These are phyloP conservation scores for Etheostoma nigrum DNA, from an alignment of 2,797 vertebrate genomes.

Conservation along the genomic window DNA sequence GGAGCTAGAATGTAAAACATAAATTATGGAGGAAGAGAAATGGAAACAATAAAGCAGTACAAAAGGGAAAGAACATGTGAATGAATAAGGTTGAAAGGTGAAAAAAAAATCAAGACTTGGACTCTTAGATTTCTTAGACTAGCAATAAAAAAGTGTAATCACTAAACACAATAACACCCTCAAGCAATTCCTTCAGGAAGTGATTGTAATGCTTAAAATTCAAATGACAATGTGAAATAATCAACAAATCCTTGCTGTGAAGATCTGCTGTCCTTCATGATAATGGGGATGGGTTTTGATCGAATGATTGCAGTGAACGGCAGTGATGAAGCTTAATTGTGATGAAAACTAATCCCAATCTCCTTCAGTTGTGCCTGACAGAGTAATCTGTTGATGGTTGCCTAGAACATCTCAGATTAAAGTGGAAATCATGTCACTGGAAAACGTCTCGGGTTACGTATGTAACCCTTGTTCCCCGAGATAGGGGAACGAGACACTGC, in stretches of 20 bases:
- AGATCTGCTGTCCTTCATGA: neutral
- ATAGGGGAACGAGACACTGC: no score
- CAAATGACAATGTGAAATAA: neutral
- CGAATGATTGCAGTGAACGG: conserved; percentile 37
- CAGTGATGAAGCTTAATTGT: conserved; percentile 35
- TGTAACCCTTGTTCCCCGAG: no score
- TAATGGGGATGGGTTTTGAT: neutral
- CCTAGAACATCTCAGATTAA: conserved; percentile 43
- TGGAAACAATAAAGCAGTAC: neutral
- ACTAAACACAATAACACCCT: neutral
- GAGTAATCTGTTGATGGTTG: conserved; percentile 52
- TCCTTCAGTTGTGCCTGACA: conserved; percentile 44
- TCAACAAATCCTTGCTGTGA: neutral
- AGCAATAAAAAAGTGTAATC: neutral
- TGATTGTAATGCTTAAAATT: neutral
- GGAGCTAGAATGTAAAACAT: neutral
- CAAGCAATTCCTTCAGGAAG: neutral
- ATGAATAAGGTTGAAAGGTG: neutral
- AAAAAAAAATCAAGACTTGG: neutral
- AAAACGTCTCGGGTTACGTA: neutral
- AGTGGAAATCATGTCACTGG: conserved; percentile 24
- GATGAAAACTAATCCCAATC: conserved; percentile 57
- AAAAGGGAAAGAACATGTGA: neutral
- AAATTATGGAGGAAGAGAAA: neutral
- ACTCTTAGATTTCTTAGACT: no score